Base-by-base conservation (phyloP, 2,113 vertebrate genomes). In the Vulpes ferrilata region DNA sequence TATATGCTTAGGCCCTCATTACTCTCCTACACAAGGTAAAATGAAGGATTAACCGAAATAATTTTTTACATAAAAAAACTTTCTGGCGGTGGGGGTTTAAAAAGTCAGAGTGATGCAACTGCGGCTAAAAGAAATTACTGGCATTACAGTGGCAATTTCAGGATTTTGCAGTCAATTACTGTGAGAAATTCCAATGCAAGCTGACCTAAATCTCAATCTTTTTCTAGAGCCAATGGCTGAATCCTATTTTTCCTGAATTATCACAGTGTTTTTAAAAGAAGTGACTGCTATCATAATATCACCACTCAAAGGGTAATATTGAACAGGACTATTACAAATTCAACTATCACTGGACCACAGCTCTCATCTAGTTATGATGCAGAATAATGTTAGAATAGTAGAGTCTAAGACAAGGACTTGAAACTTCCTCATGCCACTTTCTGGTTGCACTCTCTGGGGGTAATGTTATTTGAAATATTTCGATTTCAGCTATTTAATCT, bases 301-400 rank as follows among this genome's bases (percentile, higher is more conserved):
- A 9, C 51, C 48, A 73, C 51, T 74, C 64, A 38, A 38, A 25
- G 2, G 4, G 15, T 27, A 48, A 48, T 16, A 64, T 9, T 43
- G 60, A 83, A 51, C 15, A 93, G 67, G 30, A 76, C 35, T n/a
- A 27, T 25, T 12, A 51, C 8, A n/a, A 17, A 76, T 13, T 22
- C 30, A 55, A 22, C 62, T 10, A 8, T 13, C 25, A 51, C n/a
- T 11, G 15, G 19, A n/a, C 11, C 11, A 64, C 0, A 48, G 60
- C 74, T 65, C 53, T 78, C 12, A 7, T 1, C 15, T 3, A 11
- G 15, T 17, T 51, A 30, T 0, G 6, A 35, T 1, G 9, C 11
- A 30, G 32, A 17, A 20, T 15, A 27, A 22, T 0, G 22, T 25
- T 3, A 43, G 64, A 20, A 57, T 2, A 32, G 30, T 7, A 65